Conservation (phyloP, 2,888 invertebrate species). For the Clepsis dumicolana region DNA sequence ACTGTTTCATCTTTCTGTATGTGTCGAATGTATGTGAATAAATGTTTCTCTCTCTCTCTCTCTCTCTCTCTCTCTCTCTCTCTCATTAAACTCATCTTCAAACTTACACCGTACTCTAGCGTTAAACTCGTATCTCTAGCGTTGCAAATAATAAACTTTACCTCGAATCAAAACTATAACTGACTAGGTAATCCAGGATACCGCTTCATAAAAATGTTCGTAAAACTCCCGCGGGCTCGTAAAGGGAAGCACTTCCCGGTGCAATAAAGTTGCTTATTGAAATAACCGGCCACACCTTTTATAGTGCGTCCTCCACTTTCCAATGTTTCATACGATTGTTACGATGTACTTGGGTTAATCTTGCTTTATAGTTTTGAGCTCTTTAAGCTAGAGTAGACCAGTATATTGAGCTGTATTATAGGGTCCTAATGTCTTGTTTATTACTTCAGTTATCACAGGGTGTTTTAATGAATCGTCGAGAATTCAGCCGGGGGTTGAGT, state of each 20-base stretch:
- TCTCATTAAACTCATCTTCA: not conserved
- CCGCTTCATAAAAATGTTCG: constrained; percentile 24
- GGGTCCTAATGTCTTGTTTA: too few relatives aligned
- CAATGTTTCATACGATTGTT: constrained; percentile 35
- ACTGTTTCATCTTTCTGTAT: too few relatives aligned
- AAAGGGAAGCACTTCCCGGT: constrained; percentile 68
- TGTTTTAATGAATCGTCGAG: too few relatives aligned
- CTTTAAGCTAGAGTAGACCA: not conserved
- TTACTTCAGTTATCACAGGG: too few relatives aligned
- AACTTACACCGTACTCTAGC: constrained; percentile 10
- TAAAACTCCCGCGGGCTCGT: constrained; percentile 31
- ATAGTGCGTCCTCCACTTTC: constrained; percentile 39
- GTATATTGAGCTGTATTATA: not conserved
- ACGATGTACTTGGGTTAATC: constrained; percentile 38
- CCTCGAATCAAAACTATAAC: constrained; percentile 37
- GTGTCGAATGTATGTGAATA: too few relatives aligned
- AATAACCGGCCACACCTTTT: constrained; percentile 66
- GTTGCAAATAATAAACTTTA: constrained; percentile 19
- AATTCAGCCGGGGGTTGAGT: too few relatives aligned
- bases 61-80: too few relatives aligned
- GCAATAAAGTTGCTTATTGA: constrained; percentile 76
- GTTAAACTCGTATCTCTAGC: not conserved
- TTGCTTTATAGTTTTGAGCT: constrained; percentile 12
- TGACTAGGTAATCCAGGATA: constrained; percentile 29
- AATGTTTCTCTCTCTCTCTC: too few relatives aligned